Conservation (phyloP, 2,797 vertebrate genomes). For the Cygnus olor region DNA sequence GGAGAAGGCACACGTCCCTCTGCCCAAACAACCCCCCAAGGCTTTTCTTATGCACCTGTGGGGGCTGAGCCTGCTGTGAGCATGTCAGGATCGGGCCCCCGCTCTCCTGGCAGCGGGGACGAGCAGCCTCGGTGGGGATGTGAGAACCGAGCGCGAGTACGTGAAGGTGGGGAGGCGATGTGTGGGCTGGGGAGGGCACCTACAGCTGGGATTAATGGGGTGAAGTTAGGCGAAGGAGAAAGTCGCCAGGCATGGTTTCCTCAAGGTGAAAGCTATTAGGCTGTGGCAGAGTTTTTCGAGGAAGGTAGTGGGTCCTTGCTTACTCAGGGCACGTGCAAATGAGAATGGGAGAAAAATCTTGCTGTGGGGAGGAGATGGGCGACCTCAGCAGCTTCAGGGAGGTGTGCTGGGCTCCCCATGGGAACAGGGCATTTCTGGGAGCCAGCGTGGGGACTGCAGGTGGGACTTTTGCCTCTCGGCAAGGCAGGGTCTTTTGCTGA, state of each 20-base stretch:
- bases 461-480: neutral
- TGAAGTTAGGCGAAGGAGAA: slow-evolving; percentile 49
- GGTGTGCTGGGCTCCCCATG: neutral
- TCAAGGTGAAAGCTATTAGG: slow-evolving; percentile 50
- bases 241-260: neutral
- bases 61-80: neutral
- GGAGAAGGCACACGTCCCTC: neutral
- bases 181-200: neutral
- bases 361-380: neutral
- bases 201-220: slow-evolving; percentile 27
- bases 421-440: neutral
- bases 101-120: neutral
- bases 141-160: neutral
- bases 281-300: neutral
- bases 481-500: neutral
- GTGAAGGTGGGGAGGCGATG: neutral
- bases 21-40: neutral
- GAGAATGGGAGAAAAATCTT: neutral
- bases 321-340: neutral
- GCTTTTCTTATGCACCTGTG: neutral
- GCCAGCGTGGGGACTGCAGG: rapidly evolving
- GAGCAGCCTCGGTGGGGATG: neutral
- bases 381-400: neutral
- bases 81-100: neutral
- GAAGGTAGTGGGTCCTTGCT: neutral